Conservation (phyloP, 2,797 vertebrate species). For the Sphaeramia orbicularis region DNA sequence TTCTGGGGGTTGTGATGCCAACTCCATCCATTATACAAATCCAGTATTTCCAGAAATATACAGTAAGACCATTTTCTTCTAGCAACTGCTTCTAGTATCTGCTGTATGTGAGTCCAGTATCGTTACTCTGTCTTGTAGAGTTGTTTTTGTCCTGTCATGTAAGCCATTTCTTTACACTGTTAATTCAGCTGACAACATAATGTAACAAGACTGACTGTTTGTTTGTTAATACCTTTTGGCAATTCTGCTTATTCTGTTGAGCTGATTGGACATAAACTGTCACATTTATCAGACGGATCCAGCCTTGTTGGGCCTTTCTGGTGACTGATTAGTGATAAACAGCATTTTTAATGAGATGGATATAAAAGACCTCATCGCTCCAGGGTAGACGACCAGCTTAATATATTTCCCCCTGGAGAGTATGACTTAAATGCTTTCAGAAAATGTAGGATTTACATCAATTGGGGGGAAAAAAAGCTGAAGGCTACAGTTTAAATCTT, state of each 20-base stretch:
- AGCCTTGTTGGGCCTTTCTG: not conserved
- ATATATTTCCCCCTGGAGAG: conserved; percentile 3
- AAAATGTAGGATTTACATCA: conserved; percentile 28
- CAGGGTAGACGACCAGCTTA: not conserved
- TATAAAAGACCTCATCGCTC: conserved; percentile 7
- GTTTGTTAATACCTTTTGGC: conserved; percentile 13
- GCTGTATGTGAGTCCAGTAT: too few species aligned
- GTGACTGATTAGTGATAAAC: conserved; percentile 14
- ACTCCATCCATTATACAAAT: too few species aligned
- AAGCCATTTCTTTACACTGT: too few species aligned
- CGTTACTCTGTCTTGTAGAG: too few species aligned
- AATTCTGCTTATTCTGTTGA: not conserved
- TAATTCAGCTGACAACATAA: not conserved
- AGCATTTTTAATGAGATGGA: not conserved
- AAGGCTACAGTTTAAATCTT: conserved; percentile 19
- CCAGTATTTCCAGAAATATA: too few species aligned
- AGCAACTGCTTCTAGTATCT: too few species aligned
- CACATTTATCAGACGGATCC: conserved; percentile 7
- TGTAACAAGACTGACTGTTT: not conserved
- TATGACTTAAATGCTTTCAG: not conserved
- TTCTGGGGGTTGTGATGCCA: too few species aligned
- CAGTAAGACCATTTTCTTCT: too few species aligned
- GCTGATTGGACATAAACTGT: conserved; percentile 14
- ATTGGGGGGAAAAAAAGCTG: not conserved
- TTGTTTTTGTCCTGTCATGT: too few species aligned